These are phyloP conservation scores for Nibea albiflora DNA, from an alignment of 2,113 vertebrate genomes.

Conservation along the genomic window DNA sequence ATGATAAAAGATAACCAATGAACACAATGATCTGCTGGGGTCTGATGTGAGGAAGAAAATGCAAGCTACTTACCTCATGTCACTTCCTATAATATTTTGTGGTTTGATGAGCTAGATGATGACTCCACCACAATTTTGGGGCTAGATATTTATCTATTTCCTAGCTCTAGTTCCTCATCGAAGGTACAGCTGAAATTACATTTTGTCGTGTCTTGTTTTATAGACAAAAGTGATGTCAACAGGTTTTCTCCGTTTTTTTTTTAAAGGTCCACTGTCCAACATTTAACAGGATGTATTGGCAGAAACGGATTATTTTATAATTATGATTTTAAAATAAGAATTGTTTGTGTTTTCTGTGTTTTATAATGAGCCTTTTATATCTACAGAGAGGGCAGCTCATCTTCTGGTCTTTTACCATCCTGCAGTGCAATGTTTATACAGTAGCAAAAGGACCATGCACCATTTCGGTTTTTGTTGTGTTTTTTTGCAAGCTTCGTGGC, in stretches of 20 bases:
- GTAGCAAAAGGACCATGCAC: too few relatives aligned
- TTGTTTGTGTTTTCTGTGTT: too few relatives aligned
- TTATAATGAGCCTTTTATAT: too few relatives aligned
- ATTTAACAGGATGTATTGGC: too few relatives aligned
- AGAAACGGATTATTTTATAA: too few relatives aligned
- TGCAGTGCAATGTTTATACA: too few relatives aligned
- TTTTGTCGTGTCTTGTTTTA: neutral
- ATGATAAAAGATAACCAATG: neutral
- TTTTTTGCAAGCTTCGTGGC: too few relatives aligned
- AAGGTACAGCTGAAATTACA: neutral
- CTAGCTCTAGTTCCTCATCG: neutral
- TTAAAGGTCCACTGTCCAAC: too few relatives aligned
- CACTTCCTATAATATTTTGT: constrained; percentile 3
- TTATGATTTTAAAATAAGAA: too few relatives aligned
- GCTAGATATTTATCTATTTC: neutral
- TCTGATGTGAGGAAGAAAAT: neutral
- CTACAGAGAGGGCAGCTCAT: too few relatives aligned
- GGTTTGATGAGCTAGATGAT: neutral
- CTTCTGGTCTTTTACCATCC: too few relatives aligned
- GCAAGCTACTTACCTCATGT: neutral
- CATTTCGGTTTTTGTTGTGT: too few relatives aligned
- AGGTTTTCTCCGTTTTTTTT: neutral
- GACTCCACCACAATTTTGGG: neutral
- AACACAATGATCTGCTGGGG: neutral
- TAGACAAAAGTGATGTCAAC: neutral